These are phyloP conservation scores for Okamejei kenojei DNA, from an alignment of 2,797 vertebrate genomes.

Conservation along the genomic window DNA sequence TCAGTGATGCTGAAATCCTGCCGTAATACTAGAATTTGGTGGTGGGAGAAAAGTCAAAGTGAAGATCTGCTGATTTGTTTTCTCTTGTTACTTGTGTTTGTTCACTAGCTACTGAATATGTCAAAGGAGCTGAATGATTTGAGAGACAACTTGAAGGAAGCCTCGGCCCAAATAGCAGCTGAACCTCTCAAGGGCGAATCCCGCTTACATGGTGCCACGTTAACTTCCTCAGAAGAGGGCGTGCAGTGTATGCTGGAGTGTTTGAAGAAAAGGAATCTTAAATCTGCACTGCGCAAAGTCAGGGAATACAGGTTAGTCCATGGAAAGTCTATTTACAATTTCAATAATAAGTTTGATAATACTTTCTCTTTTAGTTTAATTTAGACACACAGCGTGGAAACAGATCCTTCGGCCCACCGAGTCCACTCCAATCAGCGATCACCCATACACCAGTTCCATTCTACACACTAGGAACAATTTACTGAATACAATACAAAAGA, in stretches of 20 bases:
- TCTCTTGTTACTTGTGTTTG: not conserved
- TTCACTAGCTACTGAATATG: constrained; percentile 85
- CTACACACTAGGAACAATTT: too few species aligned
- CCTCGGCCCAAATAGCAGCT: constrained; percentile 72
- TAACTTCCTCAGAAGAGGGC: constrained; percentile 80
- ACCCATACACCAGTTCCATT: too few species aligned
- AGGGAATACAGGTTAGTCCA: constrained; percentile 84
- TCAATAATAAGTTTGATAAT: not conserved
- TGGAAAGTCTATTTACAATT: not conserved
- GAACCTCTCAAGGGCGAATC: constrained; percentile 67
- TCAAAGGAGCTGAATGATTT: constrained; percentile 88
- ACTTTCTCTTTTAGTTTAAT: not conserved
- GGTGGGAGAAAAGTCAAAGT: not conserved
- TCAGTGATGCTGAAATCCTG: not conserved
- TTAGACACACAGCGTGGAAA: too few species aligned
- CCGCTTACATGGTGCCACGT: constrained; percentile 66
- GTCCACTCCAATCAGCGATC: too few species aligned
- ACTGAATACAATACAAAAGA: too few species aligned
- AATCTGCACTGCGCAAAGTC: constrained; percentile 83
- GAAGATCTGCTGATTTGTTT: not conserved
- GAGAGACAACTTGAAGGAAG: constrained; percentile 81
- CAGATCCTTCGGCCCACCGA: too few species aligned
- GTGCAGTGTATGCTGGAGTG: constrained; percentile 94
- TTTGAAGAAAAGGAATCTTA: constrained; percentile 84
- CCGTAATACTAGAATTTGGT: not conserved